A percentile compares a stretch with the other conserved stretches of the same genome.
phyloP scores from a whole-genome alignment of 2,797 vertebrate genomes.

The Uromys caudimaculatus region DNA sequence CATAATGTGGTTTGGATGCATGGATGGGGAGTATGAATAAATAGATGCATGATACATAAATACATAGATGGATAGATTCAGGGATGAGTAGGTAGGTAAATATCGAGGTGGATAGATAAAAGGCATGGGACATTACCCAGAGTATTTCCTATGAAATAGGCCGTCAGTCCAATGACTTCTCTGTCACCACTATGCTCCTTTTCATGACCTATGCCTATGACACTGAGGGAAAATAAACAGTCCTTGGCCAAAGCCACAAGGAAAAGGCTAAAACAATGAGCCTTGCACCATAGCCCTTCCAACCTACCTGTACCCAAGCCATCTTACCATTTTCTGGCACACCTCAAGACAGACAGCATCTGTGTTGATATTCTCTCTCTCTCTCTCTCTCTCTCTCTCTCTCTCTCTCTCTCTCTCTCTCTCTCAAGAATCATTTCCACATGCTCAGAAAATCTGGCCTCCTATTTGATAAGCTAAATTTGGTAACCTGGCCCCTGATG shows the following conservation, averaged over 20 bases:
- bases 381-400: too few relatives aligned
- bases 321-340: not conserved
- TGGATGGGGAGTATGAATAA: not conserved
- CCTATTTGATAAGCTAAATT: not conserved
- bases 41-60: not conserved
- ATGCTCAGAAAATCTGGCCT: not conserved
- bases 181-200: not conserved
- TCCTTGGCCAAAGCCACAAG: not conserved
- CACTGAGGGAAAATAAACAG: not conserved
- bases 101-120: not conserved
- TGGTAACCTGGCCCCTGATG: not conserved
- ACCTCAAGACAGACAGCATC: not conserved
- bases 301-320: not conserved
- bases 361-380: not conserved
- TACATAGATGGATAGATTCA: too few relatives aligned
- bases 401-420: not conserved
- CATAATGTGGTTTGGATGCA: not conserved
- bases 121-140: not conserved
- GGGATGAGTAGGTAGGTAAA: not conserved
- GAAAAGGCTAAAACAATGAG: not conserved
- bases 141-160: not conserved
- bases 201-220: not conserved
- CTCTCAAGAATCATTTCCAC: not conserved
- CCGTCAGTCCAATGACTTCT: not conserved
- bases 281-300: fast-evolving